Evolutionary conservation across 2,888 invertebrate genomes (phyloP).

Genomic region (Thera obeliscata): DNA sequence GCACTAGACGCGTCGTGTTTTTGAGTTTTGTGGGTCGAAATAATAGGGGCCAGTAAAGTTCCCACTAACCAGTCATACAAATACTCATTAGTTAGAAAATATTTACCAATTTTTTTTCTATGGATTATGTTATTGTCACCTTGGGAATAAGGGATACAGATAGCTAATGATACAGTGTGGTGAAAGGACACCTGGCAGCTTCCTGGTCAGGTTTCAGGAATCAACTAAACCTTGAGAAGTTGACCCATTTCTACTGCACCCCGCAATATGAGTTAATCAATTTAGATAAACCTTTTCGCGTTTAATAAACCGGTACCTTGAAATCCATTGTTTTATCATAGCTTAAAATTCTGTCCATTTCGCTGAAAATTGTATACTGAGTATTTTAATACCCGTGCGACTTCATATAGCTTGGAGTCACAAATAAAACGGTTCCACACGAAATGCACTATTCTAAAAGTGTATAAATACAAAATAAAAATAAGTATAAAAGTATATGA

Average conservation of each 20-base stretch:
- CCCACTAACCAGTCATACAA: too few relatives aligned
- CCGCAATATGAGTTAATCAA: not conserved
- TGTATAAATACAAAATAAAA: constrained; percentile 38
- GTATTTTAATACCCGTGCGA: not conserved
- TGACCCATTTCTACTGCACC: not conserved
- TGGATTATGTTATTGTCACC: too few relatives aligned
- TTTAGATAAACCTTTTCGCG: not conserved
- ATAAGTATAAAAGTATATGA: constrained; percentile 41
- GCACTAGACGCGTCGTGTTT: too few relatives aligned
- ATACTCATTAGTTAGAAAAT: too few relatives aligned
- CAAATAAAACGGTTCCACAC: constrained; percentile 39
- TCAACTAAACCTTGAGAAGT: not conserved
- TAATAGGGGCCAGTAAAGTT: too few relatives aligned
- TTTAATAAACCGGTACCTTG: not conserved
- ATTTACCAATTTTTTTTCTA: too few relatives aligned
- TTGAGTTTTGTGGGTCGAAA: too few relatives aligned
- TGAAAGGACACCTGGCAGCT: not conserved
- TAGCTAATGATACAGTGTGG: not conserved
- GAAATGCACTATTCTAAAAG: constrained; percentile 37
- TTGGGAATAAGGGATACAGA: too few relatives aligned
- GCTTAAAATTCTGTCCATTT: not conserved
- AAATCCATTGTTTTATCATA: not conserved
- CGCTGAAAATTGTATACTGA: not conserved
- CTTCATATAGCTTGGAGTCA: constrained; percentile 14
- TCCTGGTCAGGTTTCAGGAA: too few relatives aligned